These are phyloP conservation scores for Mesocentrotus franciscanus DNA, from an alignment of 53 echinoderm and acorn worm genomes.

Conservation along the genomic window DNA sequence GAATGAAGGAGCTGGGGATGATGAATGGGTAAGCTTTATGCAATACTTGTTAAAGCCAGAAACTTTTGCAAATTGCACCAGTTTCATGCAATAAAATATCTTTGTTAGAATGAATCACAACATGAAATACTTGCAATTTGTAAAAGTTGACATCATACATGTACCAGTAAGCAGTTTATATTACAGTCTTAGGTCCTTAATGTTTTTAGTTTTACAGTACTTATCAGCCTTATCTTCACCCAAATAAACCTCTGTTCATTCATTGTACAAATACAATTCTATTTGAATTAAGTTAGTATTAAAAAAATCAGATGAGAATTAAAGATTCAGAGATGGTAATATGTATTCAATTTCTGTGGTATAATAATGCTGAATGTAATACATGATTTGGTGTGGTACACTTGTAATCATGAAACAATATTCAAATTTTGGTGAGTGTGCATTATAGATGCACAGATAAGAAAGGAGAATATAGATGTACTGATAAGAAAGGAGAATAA, in stretches of 20 bases:
- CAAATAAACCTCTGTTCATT: no score
- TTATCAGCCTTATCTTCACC: no score
- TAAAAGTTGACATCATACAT: no score
- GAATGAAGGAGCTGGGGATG: conserved; percentile 90
- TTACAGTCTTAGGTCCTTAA: no score
- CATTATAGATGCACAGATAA: neutral
- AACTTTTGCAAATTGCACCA: neutral
- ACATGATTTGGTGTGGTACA: neutral
- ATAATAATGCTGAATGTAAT: neutral
- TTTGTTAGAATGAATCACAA: neutral
- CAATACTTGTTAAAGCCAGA: neutral
- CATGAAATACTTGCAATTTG: neutral
- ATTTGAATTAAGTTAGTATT: no score
- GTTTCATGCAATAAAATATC: neutral
- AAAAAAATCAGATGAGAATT: no score
- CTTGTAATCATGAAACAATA: neutral
- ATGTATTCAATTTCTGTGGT: neutral
- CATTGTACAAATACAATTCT: no score
- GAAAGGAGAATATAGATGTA: neutral
- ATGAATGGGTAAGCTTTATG: conserved; percentile 87
- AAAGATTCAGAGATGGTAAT: no score
- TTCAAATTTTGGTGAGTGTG: neutral
- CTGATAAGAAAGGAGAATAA: no score
- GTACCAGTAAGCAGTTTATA: no score
- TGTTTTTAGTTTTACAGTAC: no score